phyloP scores from a whole-genome alignment of 2,113 vertebrate genomes.

The Dasypus novemcinctus region DNA sequence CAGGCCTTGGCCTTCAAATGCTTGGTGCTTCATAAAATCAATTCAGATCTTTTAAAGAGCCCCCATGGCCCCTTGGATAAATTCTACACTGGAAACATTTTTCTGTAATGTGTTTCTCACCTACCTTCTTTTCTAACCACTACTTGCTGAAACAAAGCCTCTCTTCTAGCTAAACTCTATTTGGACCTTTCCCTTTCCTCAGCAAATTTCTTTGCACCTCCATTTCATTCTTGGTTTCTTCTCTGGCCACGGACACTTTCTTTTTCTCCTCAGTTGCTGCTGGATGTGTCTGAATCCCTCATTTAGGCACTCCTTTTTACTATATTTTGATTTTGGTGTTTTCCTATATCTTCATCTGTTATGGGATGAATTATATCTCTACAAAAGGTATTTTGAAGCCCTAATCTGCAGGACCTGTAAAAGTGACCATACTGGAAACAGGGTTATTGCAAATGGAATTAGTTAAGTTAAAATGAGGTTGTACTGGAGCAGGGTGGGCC shows the following conservation, averaged over 20 bases:
- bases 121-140: neutral
- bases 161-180: neutral
- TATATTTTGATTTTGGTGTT: neutral
- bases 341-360: no score
- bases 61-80: neutral
- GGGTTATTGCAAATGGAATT: no score
- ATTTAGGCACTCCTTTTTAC: neutral
- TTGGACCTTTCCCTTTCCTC: neutral
- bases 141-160: neutral
- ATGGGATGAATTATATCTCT: no score
- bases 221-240: neutral
- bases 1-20: neutral
- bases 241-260: neutral
- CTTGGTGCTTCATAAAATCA: neutral
- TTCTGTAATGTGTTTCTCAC: rapidly evolving
- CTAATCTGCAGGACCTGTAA: no score
- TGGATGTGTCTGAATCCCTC: neutral
- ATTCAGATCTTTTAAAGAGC: neutral
- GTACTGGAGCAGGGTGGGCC: no score
- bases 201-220: neutral
- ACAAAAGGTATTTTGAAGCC: no score
- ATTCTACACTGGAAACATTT: neutral
- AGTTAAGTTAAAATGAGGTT: no score
- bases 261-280: neutral
- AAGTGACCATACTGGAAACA: no score